Conservation (phyloP, 2,113 vertebrate genomes). For the Mobula birostris region DNA sequence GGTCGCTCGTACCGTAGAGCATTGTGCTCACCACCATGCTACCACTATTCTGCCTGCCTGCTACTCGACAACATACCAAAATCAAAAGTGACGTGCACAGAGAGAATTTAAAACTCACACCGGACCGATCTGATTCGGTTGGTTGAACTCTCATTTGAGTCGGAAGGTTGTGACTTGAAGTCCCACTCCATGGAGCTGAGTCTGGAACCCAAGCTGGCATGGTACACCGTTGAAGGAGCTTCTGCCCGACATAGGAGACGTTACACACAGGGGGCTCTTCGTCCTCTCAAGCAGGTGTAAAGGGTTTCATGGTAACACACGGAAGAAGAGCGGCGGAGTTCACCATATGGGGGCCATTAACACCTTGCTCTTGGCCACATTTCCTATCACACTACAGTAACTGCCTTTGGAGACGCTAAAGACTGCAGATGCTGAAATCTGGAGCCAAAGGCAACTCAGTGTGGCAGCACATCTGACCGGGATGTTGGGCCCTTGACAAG, state of each 20-base stretch:
- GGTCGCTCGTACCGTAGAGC: too few species aligned
- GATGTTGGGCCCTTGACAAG: too few species aligned
- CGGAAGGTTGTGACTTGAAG: background rate
- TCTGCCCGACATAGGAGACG: background rate
- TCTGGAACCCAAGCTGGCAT: background rate
- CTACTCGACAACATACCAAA: background rate
- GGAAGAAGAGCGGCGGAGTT: background rate
- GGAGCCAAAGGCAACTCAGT: too few species aligned
- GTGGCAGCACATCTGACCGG: too few species aligned
- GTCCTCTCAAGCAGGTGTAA: background rate
- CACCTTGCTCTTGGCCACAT: background rate
- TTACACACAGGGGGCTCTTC: background rate
- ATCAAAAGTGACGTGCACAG: background rate
- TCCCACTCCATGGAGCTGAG: background rate
- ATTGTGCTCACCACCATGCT: too few species aligned
- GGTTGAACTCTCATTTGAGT: background rate
- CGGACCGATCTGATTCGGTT: background rate
- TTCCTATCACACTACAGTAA: background rate
- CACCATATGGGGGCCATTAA: background rate
- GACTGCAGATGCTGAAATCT: too few species aligned
- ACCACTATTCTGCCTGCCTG: background rate
- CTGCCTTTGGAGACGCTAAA: background rate
- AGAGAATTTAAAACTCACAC: background rate
- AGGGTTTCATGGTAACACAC: background rate
- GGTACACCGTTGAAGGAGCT: background rate